Evolutionary conservation across 2,113 vertebrate species (phyloP).

Genomic region (Camelus dromedarius): DNA sequence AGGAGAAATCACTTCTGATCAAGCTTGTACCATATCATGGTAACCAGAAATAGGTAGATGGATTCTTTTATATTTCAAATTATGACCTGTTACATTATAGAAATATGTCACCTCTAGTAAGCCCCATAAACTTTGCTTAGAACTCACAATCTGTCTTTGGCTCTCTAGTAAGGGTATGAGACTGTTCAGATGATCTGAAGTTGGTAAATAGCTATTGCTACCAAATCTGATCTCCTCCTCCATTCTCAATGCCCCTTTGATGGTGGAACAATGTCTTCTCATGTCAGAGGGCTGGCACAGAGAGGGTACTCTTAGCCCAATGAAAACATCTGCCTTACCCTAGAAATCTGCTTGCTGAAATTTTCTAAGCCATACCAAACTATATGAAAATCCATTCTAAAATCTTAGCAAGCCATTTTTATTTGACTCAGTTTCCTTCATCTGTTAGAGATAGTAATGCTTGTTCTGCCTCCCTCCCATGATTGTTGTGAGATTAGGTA

Average conservation of each 20-base stretch:
- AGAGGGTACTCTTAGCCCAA: background rate
- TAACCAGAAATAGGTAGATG: background rate
- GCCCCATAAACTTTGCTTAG: background rate
- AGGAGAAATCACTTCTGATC: slow-evolving; percentile 11
- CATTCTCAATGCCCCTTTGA: background rate
- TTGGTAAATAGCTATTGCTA: background rate
- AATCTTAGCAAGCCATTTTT: background rate
- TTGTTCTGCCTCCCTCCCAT: background rate
- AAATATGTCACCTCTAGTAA: background rate
- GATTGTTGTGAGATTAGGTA: background rate
- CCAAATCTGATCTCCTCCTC: background rate
- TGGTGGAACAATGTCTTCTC: background rate
- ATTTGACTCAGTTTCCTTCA: background rate
- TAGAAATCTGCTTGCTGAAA: background rate
- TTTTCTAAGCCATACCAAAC: background rate
- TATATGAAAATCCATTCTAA: background rate
- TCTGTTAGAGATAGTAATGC: background rate
- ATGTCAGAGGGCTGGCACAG: background rate
- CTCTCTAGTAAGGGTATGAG: slow-evolving; percentile 9
- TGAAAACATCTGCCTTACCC: background rate
- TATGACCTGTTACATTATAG: background rate
- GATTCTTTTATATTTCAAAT: background rate
- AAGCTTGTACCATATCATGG: background rate
- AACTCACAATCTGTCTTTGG: background rate
- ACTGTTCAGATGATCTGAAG: background rate